Base-by-base conservation (phyloP, 2,888 invertebrate genomes). In the Chirona hameri region DNA sequence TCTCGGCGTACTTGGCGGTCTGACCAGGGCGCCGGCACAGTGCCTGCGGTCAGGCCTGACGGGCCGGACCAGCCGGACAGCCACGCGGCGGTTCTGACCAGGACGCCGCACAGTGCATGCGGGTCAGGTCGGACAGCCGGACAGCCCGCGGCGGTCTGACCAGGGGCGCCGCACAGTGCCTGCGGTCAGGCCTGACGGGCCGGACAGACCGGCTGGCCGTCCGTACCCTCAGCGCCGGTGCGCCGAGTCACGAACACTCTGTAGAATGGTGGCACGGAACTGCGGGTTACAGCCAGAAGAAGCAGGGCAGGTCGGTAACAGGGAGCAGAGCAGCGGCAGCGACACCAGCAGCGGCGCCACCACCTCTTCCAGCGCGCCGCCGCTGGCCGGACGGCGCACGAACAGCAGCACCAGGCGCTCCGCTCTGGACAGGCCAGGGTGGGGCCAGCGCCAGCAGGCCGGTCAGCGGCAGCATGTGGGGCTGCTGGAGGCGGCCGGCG, bases 281-380 rank as follows among this genome's bases (percentile, higher is more conserved):
- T 76, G 76, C 3, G 76, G 76, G 76, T 76, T 76, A 76, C 76
- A 46, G 39, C 76, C 76, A 76, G 76, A 76, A 24, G 76, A 76
- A 76, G 76, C 39, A 39, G 52, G 80, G 52, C 48, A 80, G 52
- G 29, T 80, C 29, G 52, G 48, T 14, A 3, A 29, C 29, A n/a
- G 80, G 80, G 12, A 15, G 27, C 80, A 80, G 27, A 80, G 27
- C 27, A 80, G 48, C 27, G 80, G 52, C 27, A 80, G 52, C 3
- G 27, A 27, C 14, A 55, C 80, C 52, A 80, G 52, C 48, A 80
- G 14, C 27, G 80, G 80, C 27, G 52, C 80, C 52, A 52, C 1
- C 29, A 52, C 52, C 10, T 27, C 5, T 14, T 24, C 7, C 24
- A 48, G 7, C n/a, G 15, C 24, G 21, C 79, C 15, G 52, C 52